Evolutionary conservation across 2,113 vertebrate genomes (phyloP), one percentile per base, ranked within the genome.

Genomic region (Lontra canadensis): DNA sequence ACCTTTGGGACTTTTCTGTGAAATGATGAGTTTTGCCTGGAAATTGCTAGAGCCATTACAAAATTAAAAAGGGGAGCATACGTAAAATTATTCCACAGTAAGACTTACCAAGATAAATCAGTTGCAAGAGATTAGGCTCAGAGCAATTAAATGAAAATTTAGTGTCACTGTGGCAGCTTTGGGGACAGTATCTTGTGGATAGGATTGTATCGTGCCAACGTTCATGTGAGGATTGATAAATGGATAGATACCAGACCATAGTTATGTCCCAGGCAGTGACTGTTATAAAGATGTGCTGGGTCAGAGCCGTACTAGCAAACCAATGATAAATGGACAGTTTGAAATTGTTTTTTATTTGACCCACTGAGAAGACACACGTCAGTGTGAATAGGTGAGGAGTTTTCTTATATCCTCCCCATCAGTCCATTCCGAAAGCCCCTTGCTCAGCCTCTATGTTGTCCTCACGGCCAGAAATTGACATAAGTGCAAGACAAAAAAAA

Each of bases 71-170:
- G 42, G 73, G 34, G 31, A 34, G 12, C 31, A 18, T 13, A 57
- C 20, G 17, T 76, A 42, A 18, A 79, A 36, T 86, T 83, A 71
- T 92, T 87, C 69, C 26, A 55, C 49, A 69, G 29, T 47, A 94
- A 86, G 73, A 15, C 34, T 80, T 67, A 31, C 55, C 63, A 26
- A 95, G 79, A 94, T 86, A 97, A 95, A 47, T 94, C 65, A 57
- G 14, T 89, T 36, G 23, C 81, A 92, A 94, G 44, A 86, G n/a
- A 83, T 88, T 42, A 87, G 49, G 57, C 67, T 94, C 31, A 67
- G 55, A 74, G 65, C 57, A 96, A 57, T 86, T 90, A 94, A 85
- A 81, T 44, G 80, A 71, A 85, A 69, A 6, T 87, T 95, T 7
- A 78, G 44, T 94, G 79, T 23, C 63, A 21, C 67, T 18, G 0